These are phyloP conservation scores for Dermatemys mawii DNA, from an alignment of 2,113 vertebrate species.

Conservation along the genomic window DNA sequence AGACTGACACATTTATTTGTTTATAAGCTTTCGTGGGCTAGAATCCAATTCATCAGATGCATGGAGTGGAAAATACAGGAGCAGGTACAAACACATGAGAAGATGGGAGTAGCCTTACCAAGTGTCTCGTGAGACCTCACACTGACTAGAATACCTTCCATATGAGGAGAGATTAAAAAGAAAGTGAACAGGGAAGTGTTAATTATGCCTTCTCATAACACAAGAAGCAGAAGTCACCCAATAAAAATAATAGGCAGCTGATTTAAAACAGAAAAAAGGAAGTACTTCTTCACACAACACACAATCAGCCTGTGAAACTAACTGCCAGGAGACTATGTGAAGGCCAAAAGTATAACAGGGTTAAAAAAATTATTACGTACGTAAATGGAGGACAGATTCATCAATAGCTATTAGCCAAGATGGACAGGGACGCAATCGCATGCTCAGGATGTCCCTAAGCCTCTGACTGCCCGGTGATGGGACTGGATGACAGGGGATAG, in stretches of 20 bases:
- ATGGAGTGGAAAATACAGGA: too few species aligned
- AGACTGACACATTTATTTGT: too few species aligned
- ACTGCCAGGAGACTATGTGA: not conserved
- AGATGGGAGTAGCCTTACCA: too few species aligned
- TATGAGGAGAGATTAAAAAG: too few species aligned
- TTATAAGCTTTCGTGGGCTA: too few species aligned
- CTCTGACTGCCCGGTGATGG: not conserved
- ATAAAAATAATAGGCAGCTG: not conserved
- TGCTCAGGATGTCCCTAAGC: not conserved
- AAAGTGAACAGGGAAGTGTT: not conserved
- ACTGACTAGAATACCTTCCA: too few species aligned
- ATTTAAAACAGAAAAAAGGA: not conserved
- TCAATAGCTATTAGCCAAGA: not conserved
- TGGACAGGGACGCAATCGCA: not conserved
- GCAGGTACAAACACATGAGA: too few species aligned
- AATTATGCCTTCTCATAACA: not conserved
- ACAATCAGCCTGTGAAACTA: not conserved
- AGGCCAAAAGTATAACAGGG: not conserved
- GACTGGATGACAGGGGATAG: not conserved
- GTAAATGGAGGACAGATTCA: not conserved
- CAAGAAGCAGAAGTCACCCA: not conserved
- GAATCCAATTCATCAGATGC: too few species aligned
- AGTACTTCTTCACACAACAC: not conserved
- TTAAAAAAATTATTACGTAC: not conserved
- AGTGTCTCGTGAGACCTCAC: too few species aligned